Base-by-base conservation (phyloP, 2,113 vertebrate genomes). In the Cottus gobio region DNA sequence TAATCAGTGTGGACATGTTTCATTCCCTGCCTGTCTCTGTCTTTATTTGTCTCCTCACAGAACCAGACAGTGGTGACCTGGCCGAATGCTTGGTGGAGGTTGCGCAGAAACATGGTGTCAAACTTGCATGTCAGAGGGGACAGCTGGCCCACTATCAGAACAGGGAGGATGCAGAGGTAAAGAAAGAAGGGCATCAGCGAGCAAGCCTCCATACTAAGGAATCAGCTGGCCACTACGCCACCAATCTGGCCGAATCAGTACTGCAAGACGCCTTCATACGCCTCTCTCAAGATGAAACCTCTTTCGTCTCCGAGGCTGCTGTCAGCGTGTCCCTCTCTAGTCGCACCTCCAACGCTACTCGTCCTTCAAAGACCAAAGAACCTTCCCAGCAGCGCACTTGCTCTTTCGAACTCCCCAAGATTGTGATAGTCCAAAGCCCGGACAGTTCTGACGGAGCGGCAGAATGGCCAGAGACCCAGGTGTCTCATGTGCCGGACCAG, bases 391-490 rank as follows among this genome's bases (percentile, higher is more conserved):
- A 95, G 71, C 94, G 80, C 10, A 92, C 96, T 0, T 97, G 96
- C 95, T 95, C 95, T n/a, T 97, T 97, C 57, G 95, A 97, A 66
- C 97, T 98, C 44, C 98, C 98, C 10, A 97, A 97, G 95, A 99
- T 99, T 0, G 95, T 99, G 73, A 97, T 99, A 72, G 96, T 99
- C 52, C 97, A 99, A 87, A 99, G 97, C 80, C 97, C 98, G 2
- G 98, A 99, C 42, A 96, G 89, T 36, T 92, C 92, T n/a, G 96
- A 98, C 2, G 94, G 91, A 0, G 10, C 80, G 2, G 75, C 93
- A 18, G 97, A 98, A 56, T 97, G 96, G 96, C 87, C 93, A 8
- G 96, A 93, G 6, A 71, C 90, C 62, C 91, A 92, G 48, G 79
- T 90, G n/a, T 82, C 95, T 56, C 90, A 58, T 60, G 42, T 91